Base-by-base conservation (phyloP, 2,888 invertebrate genomes). In the Blastobasis lacticolella region DNA sequence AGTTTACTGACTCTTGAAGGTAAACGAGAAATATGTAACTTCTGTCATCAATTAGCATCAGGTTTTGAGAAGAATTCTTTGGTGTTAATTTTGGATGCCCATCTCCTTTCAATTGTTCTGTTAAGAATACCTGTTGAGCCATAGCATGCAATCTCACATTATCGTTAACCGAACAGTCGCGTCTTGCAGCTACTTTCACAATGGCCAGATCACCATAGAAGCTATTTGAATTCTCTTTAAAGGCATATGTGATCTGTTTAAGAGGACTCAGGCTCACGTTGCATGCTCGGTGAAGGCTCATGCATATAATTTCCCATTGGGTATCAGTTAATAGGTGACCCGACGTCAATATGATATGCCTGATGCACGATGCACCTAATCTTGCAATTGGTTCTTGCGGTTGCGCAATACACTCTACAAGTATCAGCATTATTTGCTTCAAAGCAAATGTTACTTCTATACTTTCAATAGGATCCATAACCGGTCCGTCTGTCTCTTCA, bases 151-250 rank as follows among this genome's bases (percentile, higher is more conserved):
- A 90, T 60, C 97, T 89, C 42, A 95, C 93, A 67, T 95, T 93
- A 71, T 97, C 97, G 57, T 94, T 93, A 8, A 94, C 89, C 1
- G 95, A 94, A 68, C 95, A 95, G 74, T 97, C 97, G 54, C 94
- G 91, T 47, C 97, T 89, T 0, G 97, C 97, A 1, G 97, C 97
- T 6, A 97, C 97, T 89, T 97, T 97, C 0, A 97, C 97, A 54
- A 96, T 96, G 7, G 95, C 95, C 60, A 94, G 87, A 77, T 97
- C 97, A 0, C 97, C 97, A 75, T 97, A 97, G 80, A 97, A 98
- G 71, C 97, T 97, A 66, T 96, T 95, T 0, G 97, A 97, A 70
- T 96, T 94, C 63, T 94, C 93, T 66, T 95, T 94, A 75, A 97
- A 98, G 42, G 96, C 96, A 67, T 94, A 92, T 53, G 96, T 96